Evolutionary conservation across 2,113 vertebrate species (phyloP), one percentile per base, ranked within the genome.

Genomic region (Bujurquina vittata): DNA sequence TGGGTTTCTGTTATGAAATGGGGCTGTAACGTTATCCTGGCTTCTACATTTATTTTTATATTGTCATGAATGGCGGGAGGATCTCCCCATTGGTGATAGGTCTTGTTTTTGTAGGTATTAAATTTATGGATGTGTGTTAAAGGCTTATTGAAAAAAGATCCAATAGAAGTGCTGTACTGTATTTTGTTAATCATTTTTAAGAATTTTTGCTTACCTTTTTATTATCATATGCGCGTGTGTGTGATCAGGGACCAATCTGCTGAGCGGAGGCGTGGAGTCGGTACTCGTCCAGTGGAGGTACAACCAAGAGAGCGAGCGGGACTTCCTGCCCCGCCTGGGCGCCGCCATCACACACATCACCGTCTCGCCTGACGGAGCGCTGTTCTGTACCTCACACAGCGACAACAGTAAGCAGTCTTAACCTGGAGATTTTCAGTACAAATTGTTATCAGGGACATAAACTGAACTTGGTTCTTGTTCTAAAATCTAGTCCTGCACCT

Each of bases 221-320:
- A n/a, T n/a, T n/a, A n/a, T n/a, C n/a, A n/a, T n/a, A n/a, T n/a
- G n/a, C n/a, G n/a, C n/a, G n/a, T n/a, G n/a, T n/a, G n/a, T n/a
- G n/a, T n/a, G n/a, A n/a, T 26, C 91, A 99, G 98, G 98, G 73
- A 96, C 94, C 59, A 96, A 95, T 81, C 89, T 99, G 79, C 92
- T 99, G 93, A 99, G 97, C 5, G 98, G 98, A 0, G 98, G 98
- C 7, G 80, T 96, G 1, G 98, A 99, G 80, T 96, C 97, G 0
- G 98, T 99, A 12, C 95, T 99, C 0, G 95, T 99, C 20, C 96
- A 97, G 88, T 99, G 98, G 98, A 94, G 93, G 1, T 96, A 96
- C 31, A 92, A 91, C 1, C 93, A 94, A 0, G 95, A 96, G 17
- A 93, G 88, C 58, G 95, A 95, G 85, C 96, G 92, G 86, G 97